Evolutionary conservation across 2,797 vertebrate species (phyloP), one percentile per base, ranked within the genome.

Genomic region (Carcharodon carcharias): DNA sequence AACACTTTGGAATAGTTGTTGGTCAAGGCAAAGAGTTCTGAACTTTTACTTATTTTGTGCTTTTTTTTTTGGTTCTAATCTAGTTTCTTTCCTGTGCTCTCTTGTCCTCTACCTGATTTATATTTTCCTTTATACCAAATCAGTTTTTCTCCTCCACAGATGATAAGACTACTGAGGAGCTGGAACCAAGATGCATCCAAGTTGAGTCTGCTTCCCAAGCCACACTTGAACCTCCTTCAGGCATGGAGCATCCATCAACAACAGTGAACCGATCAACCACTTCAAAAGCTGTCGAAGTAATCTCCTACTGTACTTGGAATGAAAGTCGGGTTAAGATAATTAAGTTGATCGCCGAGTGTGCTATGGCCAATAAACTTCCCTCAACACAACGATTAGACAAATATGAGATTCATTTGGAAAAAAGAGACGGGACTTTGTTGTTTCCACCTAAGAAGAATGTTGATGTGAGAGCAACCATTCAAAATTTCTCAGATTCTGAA

Each of bases 251-350:
- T 50, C 67, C 45, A 54, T 69, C 94, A 31, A 12, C 50, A 65
- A 95, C 45, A 14, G 21, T 61, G 40, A 95, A 73, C 45, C 67
- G 67, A 69, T 54, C 94, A 35, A 12, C 94, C 6, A 45, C 50
- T 65, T 95, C 94, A 54, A 95, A 95, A 56, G 50, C 67, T 35
- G 67, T 95, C 54, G 94, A 95, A 50, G 69, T 95, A 5, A 73
- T 95, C 50, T 95, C 94, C 67, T 95, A 95, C 94, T 95, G 94
- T 56, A 26, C 67, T 54, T 95, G 94, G 94, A 95, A 35, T 35
- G 65, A 95, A 56, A 95, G 67, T 56, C 94, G 94, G 45, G 94
- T 95, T 69, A 95, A 73, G 65, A 71, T 95, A 5, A 95, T 95
- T 73, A 95, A 95, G 28, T 45, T 73, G 11, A 95, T 95, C 9